phyloP scores from a whole-genome alignment of 2,113 vertebrate species.

The Ibidorhyncha struthersii region DNA sequence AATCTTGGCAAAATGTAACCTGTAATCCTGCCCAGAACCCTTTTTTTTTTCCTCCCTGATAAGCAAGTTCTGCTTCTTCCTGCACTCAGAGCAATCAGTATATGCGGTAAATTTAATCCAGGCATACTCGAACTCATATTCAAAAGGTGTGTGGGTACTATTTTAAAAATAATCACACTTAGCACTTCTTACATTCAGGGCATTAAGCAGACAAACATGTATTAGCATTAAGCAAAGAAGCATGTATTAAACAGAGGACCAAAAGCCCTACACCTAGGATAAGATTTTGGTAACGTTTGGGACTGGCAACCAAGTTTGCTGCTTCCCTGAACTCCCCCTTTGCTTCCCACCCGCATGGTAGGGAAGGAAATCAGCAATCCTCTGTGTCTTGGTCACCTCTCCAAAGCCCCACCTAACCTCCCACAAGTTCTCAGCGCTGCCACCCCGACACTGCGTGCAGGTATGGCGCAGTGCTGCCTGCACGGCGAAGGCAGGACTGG shows the following conservation, averaged over 20 bases:
- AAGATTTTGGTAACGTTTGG: background rate
- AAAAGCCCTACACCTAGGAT: background rate
- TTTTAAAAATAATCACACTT: background rate
- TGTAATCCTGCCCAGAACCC: background rate
- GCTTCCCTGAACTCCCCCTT: background rate
- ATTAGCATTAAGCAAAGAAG: background rate
- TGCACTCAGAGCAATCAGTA: background rate
- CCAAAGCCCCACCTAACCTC: background rate
- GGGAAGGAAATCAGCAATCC: background rate
- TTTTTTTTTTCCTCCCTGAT: too few relatives aligned
- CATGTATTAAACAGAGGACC: background rate
- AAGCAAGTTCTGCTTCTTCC: background rate
- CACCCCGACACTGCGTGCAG: rapidly evolving
- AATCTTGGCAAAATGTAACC: background rate
- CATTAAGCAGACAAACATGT: background rate
- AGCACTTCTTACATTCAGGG: background rate
- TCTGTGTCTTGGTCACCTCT: background rate
- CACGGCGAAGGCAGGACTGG: rapidly evolving
- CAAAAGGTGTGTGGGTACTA: background rate
- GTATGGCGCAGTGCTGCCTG: background rate
- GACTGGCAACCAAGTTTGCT: background rate
- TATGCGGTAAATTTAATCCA: background rate
- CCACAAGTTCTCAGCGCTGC: background rate
- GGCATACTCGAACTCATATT: background rate
- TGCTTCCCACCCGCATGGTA: background rate